Evolutionary conservation across 2,797 vertebrate species (phyloP).

Genomic region (Melanotaenia pygmaea): DNA sequence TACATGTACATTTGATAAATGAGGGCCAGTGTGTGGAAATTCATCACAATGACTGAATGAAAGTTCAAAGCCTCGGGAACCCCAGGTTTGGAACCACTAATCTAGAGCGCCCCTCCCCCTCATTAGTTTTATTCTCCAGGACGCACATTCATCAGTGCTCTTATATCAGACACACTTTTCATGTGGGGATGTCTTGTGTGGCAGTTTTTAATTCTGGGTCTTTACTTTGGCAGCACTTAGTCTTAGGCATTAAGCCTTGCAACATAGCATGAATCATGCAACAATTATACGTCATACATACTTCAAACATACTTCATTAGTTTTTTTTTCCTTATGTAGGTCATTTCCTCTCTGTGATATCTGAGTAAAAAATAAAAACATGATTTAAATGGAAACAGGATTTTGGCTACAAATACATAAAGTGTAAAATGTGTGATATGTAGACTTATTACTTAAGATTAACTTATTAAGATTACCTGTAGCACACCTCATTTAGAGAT

Average conservation of each 20-base stretch:
- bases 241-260: too few species aligned
- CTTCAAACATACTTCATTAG: neutral
- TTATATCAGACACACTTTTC: too few species aligned
- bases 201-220: neutral
- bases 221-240: neutral
- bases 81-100: too few species aligned
- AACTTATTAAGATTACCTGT: neutral
- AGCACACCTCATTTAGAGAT: neutral
- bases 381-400: neutral
- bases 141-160: too few species aligned
- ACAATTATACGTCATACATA: neutral
- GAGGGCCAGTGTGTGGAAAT: too few species aligned
- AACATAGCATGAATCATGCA: neutral
- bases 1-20: too few species aligned
- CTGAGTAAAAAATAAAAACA: constrained; percentile 9
- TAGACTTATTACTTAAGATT: neutral
- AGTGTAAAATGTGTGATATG: neutral
- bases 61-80: too few species aligned
- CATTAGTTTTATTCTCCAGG: too few species aligned
- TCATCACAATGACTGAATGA: too few species aligned
- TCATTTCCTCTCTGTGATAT: neutral
- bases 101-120: too few species aligned
- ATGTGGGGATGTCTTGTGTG: neutral
- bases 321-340: neutral
- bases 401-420: neutral